phyloP scores from a whole-genome alignment of 92 coral and sea anemone species.

The Chrysogorgia sp. region DNA sequence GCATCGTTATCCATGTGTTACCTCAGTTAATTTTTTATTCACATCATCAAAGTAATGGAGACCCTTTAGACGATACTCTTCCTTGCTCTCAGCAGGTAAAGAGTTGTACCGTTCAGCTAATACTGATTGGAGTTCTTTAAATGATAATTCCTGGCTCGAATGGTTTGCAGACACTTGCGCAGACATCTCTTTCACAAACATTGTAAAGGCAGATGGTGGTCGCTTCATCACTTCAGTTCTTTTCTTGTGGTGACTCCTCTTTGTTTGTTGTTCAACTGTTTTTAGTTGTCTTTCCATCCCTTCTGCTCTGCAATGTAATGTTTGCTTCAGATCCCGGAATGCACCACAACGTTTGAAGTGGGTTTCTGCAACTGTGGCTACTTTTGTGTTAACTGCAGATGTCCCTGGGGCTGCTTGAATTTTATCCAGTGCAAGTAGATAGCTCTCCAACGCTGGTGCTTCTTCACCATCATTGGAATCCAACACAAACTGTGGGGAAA shows the following conservation, averaged over 20 bases:
- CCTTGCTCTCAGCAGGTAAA: background rate
- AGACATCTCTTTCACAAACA: constrained; percentile 19
- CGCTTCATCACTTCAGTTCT: constrained; percentile 3
- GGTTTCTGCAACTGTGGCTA: constrained; percentile 9
- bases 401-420: constrained; percentile 11
- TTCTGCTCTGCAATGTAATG: constrained; percentile 14
- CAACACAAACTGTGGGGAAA: constrained; percentile 13
- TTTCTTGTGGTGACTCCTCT: constrained; percentile 16
- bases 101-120: background rate
- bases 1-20: too few relatives aligned
- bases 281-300: background rate
- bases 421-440: background rate
- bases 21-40: too few relatives aligned
- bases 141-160: too few relatives aligned
- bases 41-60: background rate
- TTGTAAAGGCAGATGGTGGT: constrained; percentile 24
- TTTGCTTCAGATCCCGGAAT: constrained; percentile 22
- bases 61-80: background rate
- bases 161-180: background rate
- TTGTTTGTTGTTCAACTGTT: background rate
- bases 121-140: background rate
- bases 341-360: constrained; percentile 17
- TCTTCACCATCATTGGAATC: background rate
- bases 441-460: background rate
- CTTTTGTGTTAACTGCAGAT: constrained; percentile 10